Base-by-base conservation (phyloP, 2,113 vertebrate genomes). In the Pardalotus punctatus region DNA sequence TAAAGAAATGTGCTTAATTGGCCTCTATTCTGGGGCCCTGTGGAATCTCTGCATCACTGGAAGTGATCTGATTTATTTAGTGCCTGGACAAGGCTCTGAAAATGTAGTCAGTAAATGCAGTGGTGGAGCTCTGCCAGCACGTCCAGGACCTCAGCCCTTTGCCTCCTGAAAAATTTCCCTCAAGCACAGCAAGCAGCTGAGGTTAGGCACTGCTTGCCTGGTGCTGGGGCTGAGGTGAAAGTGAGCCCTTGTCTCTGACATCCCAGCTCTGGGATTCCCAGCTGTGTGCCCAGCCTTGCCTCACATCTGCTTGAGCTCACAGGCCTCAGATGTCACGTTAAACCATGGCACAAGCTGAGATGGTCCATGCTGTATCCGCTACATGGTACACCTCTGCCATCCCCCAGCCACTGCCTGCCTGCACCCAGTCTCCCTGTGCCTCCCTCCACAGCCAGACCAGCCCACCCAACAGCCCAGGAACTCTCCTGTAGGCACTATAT, bases 371-470 rank as follows among this genome's bases (percentile, higher is more conserved):
- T 38, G 3, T 3, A 19, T 11, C 6, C 0, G 0, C 67, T 67
- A 38, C 38, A 15, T 4, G 2, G 43, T 11, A 38, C 2, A 0
- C 7, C 19, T 45, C 67, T 60, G 81, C 15, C 73, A 64, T 3
- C 11, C 28, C 21, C 27, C 78, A 61, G 47, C 8, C 19, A 29
- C 27, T 6, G 14, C 5, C 2, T 45, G 50, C 29, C 54, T 35
- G 25, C 6, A 9, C 14, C 38, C 33, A 0, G 0, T 14, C 10
- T 14, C 20, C 24, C 33, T 33, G 6, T 0, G 0, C 22, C 35
- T n/a, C 58, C 21, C 16, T 54, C 38, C 54, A 36, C 33, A 64
- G 43, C 25, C 54, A 64, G 54, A 33, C 53, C 62, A 90, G 73
- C 35, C 38, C 0, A 0, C 9, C 16, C 10, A 67, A 43, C 22